These are phyloP conservation scores for Sciurus vulgaris DNA, from an alignment of 2,797 vertebrate species.

Conservation along the genomic window DNA sequence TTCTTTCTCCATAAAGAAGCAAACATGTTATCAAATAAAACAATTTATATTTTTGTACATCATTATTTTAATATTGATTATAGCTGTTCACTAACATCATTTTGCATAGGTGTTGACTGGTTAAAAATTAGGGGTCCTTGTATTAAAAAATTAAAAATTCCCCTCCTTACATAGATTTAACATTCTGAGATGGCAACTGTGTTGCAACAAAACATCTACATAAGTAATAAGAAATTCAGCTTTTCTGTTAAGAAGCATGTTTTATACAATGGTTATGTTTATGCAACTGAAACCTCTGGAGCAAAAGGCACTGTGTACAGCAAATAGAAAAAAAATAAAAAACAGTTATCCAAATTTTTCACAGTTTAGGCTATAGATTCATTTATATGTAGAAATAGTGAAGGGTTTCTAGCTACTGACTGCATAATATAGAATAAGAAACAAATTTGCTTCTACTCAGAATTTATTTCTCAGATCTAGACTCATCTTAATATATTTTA, in stretches of 20 bases:
- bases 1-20: constrained; percentile 61
- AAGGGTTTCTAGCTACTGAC: not conserved
- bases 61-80: constrained; percentile 53
- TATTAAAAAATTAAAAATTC: not conserved
- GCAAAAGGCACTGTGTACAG: not conserved
- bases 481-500: constrained; percentile 2
- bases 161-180: not conserved
- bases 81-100: not conserved
- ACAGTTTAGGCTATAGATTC: not conserved
- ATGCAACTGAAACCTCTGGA: not conserved
- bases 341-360: not conserved
- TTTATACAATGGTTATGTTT: not conserved
- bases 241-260: not conserved
- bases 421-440: constrained; percentile 2
- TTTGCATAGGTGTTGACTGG: not conserved
- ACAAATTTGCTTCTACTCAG: constrained; percentile 18
- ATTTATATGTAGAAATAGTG: constrained; percentile 51
- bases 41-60: not conserved
- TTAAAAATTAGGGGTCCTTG: not conserved
- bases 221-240: constrained; percentile 29
- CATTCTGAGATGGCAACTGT: constrained; percentile 13
- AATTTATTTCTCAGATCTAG: constrained; percentile 34
- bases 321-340: not conserved
- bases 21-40: constrained; percentile 64
- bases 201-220: not conserved